Percentiles rank a stretch among this genome's conserved stretches.
Evolutionary conservation across 2,888 invertebrate species (phyloP).

Genomic region (Bombyx huttoni): DNA sequence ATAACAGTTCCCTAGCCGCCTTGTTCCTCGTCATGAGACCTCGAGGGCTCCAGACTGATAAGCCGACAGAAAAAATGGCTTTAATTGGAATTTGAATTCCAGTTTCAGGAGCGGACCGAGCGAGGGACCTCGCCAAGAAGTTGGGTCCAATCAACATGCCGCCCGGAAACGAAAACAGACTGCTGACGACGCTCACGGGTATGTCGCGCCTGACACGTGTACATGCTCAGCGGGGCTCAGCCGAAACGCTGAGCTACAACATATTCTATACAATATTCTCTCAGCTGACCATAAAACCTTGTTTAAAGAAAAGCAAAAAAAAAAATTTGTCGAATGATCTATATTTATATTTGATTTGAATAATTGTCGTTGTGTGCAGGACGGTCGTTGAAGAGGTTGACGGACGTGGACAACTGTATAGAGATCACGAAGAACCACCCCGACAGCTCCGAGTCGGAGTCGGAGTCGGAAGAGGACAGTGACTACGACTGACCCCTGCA

Average conservation of each 20-base stretch:
- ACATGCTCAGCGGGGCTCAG: no score
- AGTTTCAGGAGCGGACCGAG: constrained; percentile 60
- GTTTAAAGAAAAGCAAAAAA: no score
- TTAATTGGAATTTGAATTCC: neutral
- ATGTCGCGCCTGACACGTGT: neutral
- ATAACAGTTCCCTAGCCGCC: no score
- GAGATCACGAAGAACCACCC: constrained; percentile 67
- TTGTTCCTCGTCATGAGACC: no score
- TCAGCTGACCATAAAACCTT: no score
- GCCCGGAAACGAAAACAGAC: constrained; percentile 46
- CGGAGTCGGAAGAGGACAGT: constrained; percentile 42
- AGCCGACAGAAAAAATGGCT: no score
- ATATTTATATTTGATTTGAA: neutral
- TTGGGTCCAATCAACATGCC: constrained; percentile 51
- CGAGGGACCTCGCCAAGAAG: constrained; percentile 49
- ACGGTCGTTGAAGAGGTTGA: constrained; percentile 59
- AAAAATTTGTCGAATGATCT: no score
- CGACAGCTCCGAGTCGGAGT: constrained; percentile 62
- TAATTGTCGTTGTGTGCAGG: constrained; percentile 24
- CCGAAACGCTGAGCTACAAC: no score
- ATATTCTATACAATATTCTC: no score
- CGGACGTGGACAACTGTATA: constrained; percentile 65
- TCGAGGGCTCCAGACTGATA: no score
- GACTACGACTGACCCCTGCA: constrained; percentile 43
- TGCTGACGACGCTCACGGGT: constrained; percentile 64